Percentiles rank a stretch among this genome's conserved stretches.
phyloP scores from a whole-genome alignment of 2,797 vertebrate genomes.

The Schizopygopsis malacanthus region DNA sequence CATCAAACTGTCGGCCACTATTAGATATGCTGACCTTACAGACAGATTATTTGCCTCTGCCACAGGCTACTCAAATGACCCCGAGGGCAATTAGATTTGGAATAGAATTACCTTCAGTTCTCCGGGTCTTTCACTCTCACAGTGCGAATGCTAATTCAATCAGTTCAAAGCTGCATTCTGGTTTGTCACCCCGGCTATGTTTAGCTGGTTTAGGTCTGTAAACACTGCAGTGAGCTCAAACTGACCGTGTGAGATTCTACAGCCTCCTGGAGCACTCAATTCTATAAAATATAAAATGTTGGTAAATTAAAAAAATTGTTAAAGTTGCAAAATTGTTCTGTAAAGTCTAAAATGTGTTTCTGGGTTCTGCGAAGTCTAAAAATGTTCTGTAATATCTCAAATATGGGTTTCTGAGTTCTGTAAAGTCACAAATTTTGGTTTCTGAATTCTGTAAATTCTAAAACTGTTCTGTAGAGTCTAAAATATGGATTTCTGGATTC shows the following conservation, averaged over 20 bases:
- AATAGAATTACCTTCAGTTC: constrained; percentile 60
- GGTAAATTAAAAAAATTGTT: background rate
- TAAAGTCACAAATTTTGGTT: background rate
- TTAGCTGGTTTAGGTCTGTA: constrained; percentile 15
- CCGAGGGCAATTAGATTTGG: constrained; percentile 58
- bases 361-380: background rate
- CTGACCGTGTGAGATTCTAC: background rate
- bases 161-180: constrained; percentile 37
- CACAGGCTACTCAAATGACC: constrained; percentile 42
- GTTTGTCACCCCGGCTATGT: constrained; percentile 31
- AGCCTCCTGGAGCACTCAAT: background rate
- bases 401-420: background rate
- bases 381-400: background rate
- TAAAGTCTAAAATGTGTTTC: background rate
- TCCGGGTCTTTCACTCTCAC: constrained; percentile 17
- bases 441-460: background rate
- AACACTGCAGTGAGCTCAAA: constrained; percentile 11
- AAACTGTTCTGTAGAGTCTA: background rate
- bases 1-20: constrained; percentile 53
- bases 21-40: constrained; percentile 61
- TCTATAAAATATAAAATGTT: background rate
- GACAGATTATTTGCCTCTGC: constrained; percentile 50
- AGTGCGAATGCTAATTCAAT: constrained; percentile 38
- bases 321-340: background rate
- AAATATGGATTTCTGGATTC: background rate